Evolutionary conservation across 2,888 invertebrate genomes (phyloP).

Genomic region (Drosophila bunnanda): DNA sequence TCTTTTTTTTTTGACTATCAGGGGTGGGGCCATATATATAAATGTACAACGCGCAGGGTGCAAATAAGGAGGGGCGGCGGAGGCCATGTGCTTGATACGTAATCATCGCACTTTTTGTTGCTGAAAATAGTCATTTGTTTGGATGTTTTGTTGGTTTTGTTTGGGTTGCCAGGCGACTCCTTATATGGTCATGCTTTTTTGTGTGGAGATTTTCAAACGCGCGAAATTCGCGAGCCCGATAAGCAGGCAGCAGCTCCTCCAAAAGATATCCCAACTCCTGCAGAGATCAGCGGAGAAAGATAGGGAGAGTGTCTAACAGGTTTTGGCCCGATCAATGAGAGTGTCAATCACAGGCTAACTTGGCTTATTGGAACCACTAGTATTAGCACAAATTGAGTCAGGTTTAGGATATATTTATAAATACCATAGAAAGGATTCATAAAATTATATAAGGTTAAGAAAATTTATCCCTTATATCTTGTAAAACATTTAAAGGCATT

Average conservation of each 20-base stretch:
- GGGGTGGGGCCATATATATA: conserved; percentile 7
- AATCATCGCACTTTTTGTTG: conserved; percentile 46
- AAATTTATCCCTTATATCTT: background rate
- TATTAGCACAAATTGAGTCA: too few species aligned
- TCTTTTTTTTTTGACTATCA: conserved; percentile 21
- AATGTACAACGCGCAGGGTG: conserved; percentile 20
- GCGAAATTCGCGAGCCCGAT: conserved; percentile 45
- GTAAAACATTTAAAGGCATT: background rate
- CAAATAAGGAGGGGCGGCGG: conserved; percentile 30
- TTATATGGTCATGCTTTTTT: conserved; percentile 75
- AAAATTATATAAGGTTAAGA: background rate
- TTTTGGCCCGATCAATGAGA: conserved; percentile 3
- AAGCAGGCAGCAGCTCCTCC: conserved; percentile 41
- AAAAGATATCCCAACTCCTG: conserved; percentile 29
- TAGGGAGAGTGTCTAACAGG: conserved; percentile 14
- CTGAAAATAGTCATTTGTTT: conserved; percentile 57
- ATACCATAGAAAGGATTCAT: background rate
- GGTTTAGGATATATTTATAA: background rate
- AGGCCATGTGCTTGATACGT: conserved; percentile 61
- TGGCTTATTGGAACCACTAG: background rate
- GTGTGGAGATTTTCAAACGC: conserved; percentile 46
- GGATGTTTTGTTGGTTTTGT: conserved; percentile 21
- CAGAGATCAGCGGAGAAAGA: conserved; percentile 9
- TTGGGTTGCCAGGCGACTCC: conserved; percentile 51
- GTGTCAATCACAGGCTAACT: conserved; percentile 9